Evolutionary conservation across 2,113 vertebrate genomes (phyloP).

Genomic region (Mixornis gularis): DNA sequence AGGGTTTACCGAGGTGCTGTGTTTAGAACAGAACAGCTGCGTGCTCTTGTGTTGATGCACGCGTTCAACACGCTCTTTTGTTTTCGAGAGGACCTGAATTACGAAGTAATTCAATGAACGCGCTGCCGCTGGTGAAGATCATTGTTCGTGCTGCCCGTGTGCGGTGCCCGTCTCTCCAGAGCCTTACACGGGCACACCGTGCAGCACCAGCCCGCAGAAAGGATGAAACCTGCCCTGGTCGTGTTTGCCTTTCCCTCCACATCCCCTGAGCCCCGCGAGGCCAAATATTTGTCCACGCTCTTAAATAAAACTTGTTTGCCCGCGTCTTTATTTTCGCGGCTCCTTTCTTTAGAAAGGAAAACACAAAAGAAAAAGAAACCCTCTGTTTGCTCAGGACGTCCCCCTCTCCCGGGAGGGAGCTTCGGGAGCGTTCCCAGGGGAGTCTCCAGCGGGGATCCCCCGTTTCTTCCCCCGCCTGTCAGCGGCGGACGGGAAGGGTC

Average conservation of each 20-base stretch:
- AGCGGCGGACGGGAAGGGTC: neutral
- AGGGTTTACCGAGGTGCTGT: neutral
- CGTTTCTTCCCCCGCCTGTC: neutral
- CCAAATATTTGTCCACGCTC: neutral
- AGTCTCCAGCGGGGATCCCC: neutral
- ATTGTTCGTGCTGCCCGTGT: neutral
- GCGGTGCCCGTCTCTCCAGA: neutral
- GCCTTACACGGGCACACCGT: accelerated
- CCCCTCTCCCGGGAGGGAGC: accelerated
- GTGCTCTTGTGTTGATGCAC: neutral
- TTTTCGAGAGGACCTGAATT: neutral
- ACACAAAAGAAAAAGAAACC: neutral
- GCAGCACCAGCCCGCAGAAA: accelerated
- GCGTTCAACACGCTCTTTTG: accelerated
- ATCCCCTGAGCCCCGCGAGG: neutral
- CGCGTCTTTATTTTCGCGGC: neutral
- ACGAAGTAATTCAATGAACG: neutral
- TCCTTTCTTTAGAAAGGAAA: neutral
- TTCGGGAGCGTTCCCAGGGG: too few species aligned
- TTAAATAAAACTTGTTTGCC: neutral
- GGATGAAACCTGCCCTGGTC: neutral
- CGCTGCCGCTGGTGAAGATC: accelerated
- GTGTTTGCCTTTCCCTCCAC: neutral
- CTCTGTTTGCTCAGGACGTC: neutral
- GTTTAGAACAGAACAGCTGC: neutral